Conservation (phyloP, 2,888 invertebrate species). For the Sympetrum striolatum region DNA sequence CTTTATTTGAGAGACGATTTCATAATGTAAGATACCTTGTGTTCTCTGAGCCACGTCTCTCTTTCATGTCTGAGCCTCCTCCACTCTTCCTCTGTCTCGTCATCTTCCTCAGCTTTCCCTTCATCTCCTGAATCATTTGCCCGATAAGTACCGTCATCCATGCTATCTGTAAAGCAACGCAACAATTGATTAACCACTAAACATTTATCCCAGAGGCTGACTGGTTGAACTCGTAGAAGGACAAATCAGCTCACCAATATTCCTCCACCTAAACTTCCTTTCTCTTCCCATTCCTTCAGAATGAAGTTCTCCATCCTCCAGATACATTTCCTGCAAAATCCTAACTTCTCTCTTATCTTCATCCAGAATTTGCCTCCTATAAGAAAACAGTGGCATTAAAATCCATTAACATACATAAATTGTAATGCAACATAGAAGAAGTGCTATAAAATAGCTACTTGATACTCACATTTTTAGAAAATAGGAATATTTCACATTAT, state of each 20-base stretch:
- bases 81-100: constrained; percentile 78
- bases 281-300: constrained; percentile 77
- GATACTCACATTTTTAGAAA: no score
- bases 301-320: constrained; percentile 89
- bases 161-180: background rate
- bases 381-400: constrained; percentile 46
- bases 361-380: constrained; percentile 80
- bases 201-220: no score
- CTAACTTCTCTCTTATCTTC: constrained; percentile 87
- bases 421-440: no score
- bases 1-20: background rate
- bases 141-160: constrained; percentile 23
- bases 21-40: constrained; percentile 60
- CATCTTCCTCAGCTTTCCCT: constrained; percentile 70
- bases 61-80: constrained; percentile 80
- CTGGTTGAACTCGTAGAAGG: background rate
- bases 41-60: constrained; percentile 75
- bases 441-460: no score
- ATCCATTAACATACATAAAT: no score
- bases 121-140: constrained; percentile 55
- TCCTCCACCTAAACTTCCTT: constrained; percentile 86
- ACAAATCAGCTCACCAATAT: constrained; percentile 66
- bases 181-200: no score
- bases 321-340: constrained; percentile 81
- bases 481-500: no score